Evolutionary conservation across 2,113 vertebrate species (phyloP).

Genomic region (human): DNA sequence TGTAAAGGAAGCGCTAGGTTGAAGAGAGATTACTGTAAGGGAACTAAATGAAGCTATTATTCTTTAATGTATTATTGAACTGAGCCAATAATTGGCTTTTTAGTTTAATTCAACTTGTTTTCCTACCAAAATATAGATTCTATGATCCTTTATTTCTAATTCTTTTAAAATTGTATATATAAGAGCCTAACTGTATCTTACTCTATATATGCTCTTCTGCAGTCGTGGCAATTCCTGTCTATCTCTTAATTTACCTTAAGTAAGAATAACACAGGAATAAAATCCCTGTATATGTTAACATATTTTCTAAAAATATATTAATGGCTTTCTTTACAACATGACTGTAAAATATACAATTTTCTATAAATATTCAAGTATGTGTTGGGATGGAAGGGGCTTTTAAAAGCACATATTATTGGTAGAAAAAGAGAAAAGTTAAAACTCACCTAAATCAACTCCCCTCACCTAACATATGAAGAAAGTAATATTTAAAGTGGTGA

Average conservation of each 20-base stretch:
- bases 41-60: neutral
- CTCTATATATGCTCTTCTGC: neutral
- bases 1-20: neutral
- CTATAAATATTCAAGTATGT: neutral
- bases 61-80: neutral
- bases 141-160: neutral
- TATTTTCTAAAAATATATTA: constrained; percentile 15
- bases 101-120: constrained; percentile 1
- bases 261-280: constrained; percentile 19
- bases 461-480: neutral
- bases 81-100: neutral
- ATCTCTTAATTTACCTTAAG: neutral
- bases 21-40: neutral
- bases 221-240: neutral
- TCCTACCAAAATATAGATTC: constrained; percentile 16
- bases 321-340: constrained; percentile 28
- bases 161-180: neutral
- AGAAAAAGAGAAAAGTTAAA: neutral
- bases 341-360: constrained; percentile 18
- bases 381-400: neutral
- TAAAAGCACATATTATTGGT: neutral
- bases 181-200: constrained; percentile 1
- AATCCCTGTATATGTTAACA: constrained; percentile 39
- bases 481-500: neutral
- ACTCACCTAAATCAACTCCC: neutral